Conservation (phyloP, 2,113 vertebrate species). For the Barbus barbus region DNA sequence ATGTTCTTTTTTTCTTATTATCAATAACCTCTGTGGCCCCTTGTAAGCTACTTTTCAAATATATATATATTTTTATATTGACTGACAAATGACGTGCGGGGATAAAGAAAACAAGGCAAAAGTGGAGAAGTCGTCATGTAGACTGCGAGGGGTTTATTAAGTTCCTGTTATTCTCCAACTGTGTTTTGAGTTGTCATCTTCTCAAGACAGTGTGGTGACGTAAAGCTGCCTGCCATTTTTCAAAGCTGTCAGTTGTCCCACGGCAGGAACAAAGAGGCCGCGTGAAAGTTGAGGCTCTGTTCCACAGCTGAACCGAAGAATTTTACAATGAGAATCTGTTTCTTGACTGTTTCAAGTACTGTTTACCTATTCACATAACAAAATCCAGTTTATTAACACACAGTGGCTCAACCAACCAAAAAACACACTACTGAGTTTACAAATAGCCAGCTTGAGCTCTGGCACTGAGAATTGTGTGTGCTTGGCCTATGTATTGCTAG, state of each 20-base stretch:
- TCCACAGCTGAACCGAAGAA: background rate
- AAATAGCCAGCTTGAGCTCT: background rate
- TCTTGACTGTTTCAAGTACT: background rate
- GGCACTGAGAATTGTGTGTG: background rate
- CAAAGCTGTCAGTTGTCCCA: conserved; percentile 40
- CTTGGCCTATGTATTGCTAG: background rate
- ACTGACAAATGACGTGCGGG: conserved; percentile 38
- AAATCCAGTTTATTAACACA: conserved; percentile 14
- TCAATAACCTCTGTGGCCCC: conserved; percentile 14
- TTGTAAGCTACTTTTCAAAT: conserved; percentile 10
- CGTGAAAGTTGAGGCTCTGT: background rate
- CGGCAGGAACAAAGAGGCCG: conserved; percentile 40
- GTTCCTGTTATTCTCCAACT: conserved; percentile 43
- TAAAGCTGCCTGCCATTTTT: conserved; percentile 49
- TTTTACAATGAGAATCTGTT: background rate
- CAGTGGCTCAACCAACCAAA: background rate
- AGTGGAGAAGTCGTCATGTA: conserved; percentile 36
- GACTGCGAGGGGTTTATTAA: conserved; percentile 28
- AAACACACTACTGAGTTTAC: conserved; percentile 7
- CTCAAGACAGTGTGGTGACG: conserved; percentile 55
- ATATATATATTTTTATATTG: conserved; percentile 36
- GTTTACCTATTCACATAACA: background rate
- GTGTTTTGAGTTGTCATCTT: conserved; percentile 53
- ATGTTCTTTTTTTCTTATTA: background rate
- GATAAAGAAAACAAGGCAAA: conserved; percentile 13